Base-by-base conservation (phyloP, 2,888 invertebrate species). In the Pseudococcus longispinus region DNA sequence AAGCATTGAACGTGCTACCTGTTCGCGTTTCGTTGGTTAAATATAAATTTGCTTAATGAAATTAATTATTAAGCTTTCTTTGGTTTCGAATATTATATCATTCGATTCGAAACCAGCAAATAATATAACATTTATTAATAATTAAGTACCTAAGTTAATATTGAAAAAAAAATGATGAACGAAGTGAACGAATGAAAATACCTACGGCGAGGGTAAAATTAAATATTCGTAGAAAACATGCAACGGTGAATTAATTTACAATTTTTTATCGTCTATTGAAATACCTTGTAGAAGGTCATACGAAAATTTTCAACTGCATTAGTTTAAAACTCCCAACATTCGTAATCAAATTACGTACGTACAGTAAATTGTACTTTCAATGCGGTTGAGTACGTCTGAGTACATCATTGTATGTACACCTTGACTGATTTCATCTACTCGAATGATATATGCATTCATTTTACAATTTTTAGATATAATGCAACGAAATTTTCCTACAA, bases 251-350 rank as follows among this genome's bases (percentile, higher is more conserved):
- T 70, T 70, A 70, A 70, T 70, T 29, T 70, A 29, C 29, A 70
- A 70, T 70, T 70, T 29, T 70, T 70, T 70, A 70, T 29, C 29
- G 70, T 20, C 29, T 1, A 70, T 70, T 26, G 32, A 18, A 29
- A 70, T 70, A 70, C 70, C 65, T 65, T 29, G 70, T 70, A 29
- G 70, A 70, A 70, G 70, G 70, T 70, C 70, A 18, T 29, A 29
- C 0, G 15, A 70, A 70, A 29, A 70, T 18, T 70, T 70, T 70
- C 70, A 70, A 65, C 5, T 65, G 65, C 65, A 65, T 65, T 65
- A 26, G 65, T 65, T 26, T 65, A 65, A 23, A 26, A 65, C 11
- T 11, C 9, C 15, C 13, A 65, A 65, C 26, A 65, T 65, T 65
- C 65, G 65, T 26, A 9, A 65, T 65, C 26, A 65, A 13, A 65